phyloP scores from a whole-genome alignment of 2,797 vertebrate species.

The Danio albolineatus region DNA sequence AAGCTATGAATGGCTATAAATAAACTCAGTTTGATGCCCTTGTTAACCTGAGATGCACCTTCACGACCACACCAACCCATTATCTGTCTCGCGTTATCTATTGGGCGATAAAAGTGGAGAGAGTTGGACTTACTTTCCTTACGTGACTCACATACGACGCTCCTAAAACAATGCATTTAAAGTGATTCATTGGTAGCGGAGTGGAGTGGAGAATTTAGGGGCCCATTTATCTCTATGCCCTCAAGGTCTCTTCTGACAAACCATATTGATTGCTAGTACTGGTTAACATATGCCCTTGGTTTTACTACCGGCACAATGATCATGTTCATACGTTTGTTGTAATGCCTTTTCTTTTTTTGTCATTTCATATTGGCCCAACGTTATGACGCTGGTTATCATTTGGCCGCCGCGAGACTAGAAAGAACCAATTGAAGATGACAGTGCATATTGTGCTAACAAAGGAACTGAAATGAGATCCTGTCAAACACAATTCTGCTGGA shows the following conservation, averaged over 20 bases:
- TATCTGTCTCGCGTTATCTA: constrained; percentile 19
- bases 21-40: constrained; percentile 9
- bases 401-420: neutral
- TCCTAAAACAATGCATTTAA: constrained; percentile 54
- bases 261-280: neutral
- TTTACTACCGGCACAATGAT: neutral
- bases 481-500: neutral
- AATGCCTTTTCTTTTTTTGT: neutral
- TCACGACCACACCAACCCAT: neutral
- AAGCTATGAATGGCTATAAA: constrained; percentile 20
- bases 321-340: neutral
- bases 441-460: neutral
- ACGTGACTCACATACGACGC: constrained; percentile 45
- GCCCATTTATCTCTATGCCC: constrained; percentile 25
- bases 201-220: constrained; percentile 4
- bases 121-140: constrained; percentile 11
- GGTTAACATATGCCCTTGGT: constrained; percentile 23
- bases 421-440: constrained; percentile 8
- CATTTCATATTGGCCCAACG: neutral
- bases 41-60: constrained; percentile 24
- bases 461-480: constrained; percentile 26
- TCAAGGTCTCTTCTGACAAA: constrained; percentile 35
- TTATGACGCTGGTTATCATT: neutral
- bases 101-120: constrained; percentile 35
- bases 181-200: constrained; percentile 31